These are phyloP conservation scores for Heloderma charlesbogerti DNA, from an alignment of 2,113 vertebrate genomes.

Conservation along the genomic window DNA sequence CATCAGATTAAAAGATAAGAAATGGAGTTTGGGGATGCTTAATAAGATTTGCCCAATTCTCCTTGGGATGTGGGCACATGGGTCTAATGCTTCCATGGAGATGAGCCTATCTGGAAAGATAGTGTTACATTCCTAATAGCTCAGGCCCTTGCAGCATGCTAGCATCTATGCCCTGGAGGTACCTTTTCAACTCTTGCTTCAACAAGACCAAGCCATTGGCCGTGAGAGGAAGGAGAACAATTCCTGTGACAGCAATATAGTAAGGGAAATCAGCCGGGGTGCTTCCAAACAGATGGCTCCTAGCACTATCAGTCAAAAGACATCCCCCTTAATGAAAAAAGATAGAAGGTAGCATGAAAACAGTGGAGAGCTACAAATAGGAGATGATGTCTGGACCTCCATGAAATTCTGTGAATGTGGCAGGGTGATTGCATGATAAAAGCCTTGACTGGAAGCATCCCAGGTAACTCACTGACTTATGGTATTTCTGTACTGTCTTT, in stretches of 20 bases:
- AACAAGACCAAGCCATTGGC: background rate
- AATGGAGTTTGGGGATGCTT: background rate
- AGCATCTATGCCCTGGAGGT: background rate
- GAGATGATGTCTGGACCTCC: background rate
- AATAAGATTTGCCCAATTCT: background rate
- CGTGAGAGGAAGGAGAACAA: background rate
- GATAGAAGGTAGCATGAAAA: background rate
- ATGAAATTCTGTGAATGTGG: background rate
- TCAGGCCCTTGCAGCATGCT: background rate
- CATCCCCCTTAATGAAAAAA: background rate
- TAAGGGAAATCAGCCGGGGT: background rate
- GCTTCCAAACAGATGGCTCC: background rate
- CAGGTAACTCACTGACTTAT: background rate
- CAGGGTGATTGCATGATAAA: background rate
- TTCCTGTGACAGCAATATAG: background rate
- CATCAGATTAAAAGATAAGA: background rate
- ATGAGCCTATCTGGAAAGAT: background rate
- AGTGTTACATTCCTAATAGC: background rate
- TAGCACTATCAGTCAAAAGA: background rate
- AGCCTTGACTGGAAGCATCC: background rate
- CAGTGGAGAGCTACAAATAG: background rate
- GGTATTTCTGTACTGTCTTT: background rate
- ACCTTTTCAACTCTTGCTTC: background rate
- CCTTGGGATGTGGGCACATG: background rate
- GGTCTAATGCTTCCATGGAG: accelerated